phyloP scores from a whole-genome alignment of 2,113 vertebrate genomes.

The Panthera tigris region DNA sequence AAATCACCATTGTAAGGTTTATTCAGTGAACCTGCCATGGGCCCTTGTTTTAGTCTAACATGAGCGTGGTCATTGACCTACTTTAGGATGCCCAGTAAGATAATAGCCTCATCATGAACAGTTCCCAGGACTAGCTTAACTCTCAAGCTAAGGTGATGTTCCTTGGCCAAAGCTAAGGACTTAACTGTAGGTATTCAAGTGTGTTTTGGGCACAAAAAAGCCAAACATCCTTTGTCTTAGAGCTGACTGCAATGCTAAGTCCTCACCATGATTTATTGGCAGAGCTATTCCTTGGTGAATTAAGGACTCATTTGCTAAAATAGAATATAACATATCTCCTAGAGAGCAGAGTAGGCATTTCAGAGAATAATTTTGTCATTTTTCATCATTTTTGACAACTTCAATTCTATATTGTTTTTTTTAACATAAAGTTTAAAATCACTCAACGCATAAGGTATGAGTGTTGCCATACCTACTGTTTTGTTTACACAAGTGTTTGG shows the following conservation, averaged over 20 bases:
- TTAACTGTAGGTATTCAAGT: not conserved
- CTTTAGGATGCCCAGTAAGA: not conserved
- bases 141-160: not conserved
- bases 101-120: not conserved
- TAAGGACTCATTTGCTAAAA: not conserved
- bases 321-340: not conserved
- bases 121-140: not conserved
- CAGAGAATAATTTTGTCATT: not conserved
- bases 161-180: not conserved
- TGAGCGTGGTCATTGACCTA: too few species aligned
- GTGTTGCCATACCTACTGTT: not conserved
- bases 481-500: not conserved
- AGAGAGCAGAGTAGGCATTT: not conserved
- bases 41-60: not conserved
- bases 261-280: not conserved
- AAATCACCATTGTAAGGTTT: not conserved
- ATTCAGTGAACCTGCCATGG: not conserved
- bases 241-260: not conserved
- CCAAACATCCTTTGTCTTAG: not conserved
- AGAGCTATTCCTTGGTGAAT: not conserved
- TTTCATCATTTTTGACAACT: conserved; percentile 22
- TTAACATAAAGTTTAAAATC: conserved; percentile 14
- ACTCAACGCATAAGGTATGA: not conserved
- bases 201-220: not conserved
- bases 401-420: not conserved